Evolutionary conservation across 1,140 invertebrate species (phyloP).

Genomic region (Zaprionus tsacasi): DNA sequence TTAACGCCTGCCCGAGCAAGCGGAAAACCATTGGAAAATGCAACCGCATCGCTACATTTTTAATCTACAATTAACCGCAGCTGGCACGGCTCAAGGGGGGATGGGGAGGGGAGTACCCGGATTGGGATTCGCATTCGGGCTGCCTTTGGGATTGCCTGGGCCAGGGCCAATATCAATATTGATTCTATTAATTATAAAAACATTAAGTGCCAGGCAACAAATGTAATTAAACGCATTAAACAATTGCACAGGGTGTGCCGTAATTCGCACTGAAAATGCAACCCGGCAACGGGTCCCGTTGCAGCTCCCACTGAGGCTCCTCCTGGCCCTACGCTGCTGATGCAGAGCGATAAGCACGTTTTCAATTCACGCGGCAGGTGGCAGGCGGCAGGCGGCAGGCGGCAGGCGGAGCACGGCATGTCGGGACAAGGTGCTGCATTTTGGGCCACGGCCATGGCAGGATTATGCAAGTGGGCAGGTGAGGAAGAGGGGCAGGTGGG

Average conservation of each 20-base stretch:
- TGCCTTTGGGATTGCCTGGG: slow-evolving; percentile 1
- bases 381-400: slow-evolving; percentile 10
- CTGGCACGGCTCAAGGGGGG: slow-evolving; percentile 35
- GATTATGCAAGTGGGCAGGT: slow-evolving; percentile 17
- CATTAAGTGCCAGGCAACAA: slow-evolving; percentile 81
- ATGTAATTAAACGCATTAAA: slow-evolving; percentile 83
- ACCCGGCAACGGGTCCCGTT: background rate
- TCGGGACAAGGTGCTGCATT: slow-evolving; percentile 4
- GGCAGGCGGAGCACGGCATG: slow-evolving; percentile 15
- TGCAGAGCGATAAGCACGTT: slow-evolving; percentile 77
- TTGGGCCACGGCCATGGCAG: background rate
- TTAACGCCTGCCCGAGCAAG: slow-evolving; percentile 74
- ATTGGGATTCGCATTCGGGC: background rate
- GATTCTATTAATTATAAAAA: slow-evolving; percentile 84
- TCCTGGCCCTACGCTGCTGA: slow-evolving; percentile 50
- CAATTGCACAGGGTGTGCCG: slow-evolving; percentile 62
- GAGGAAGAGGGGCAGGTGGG: slow-evolving; percentile 4
- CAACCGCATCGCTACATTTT: slow-evolving; percentile 77
- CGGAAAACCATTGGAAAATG: slow-evolving; percentile 34
- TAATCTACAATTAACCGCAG: slow-evolving; percentile 83
- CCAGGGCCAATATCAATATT: slow-evolving; percentile 75
- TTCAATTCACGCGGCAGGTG: slow-evolving; percentile 68
- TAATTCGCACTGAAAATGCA: slow-evolving; percentile 64
- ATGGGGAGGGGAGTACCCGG: background rate
- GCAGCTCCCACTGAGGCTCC: background rate